Percentiles rank a stretch among this genome's conserved stretches.
Evolutionary conservation across 2,888 invertebrate genomes (phyloP).

Genomic region (Acanthosepion pharaonis): DNA sequence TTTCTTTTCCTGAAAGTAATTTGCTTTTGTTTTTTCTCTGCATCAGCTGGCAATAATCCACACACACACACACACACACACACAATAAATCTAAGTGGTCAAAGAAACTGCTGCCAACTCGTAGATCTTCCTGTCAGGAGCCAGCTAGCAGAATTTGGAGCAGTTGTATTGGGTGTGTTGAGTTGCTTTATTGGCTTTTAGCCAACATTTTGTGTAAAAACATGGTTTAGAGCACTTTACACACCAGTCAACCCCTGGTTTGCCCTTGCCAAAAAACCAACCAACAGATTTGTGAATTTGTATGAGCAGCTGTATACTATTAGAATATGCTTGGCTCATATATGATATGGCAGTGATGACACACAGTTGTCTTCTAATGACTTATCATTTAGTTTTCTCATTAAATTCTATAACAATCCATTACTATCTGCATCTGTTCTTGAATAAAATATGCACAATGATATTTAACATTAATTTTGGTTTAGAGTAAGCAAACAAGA

Average conservation of each 20-base stretch:
- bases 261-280: background rate
- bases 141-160: background rate
- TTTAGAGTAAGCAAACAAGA: no score
- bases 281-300: background rate
- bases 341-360: background rate
- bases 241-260: background rate
- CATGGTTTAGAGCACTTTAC: slow-evolving; percentile 2
- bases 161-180: background rate
- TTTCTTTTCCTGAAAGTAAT: background rate
- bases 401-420: background rate
- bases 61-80: background rate
- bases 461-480: no score
- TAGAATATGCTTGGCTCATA: background rate
- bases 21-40: background rate
- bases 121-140: slow-evolving; percentile 33
- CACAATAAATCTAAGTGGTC: background rate
- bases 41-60: background rate
- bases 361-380: background rate
- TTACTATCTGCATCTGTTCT: no score
- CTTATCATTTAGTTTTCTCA: background rate
- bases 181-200: background rate
- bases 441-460: no score
- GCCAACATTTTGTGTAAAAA: slow-evolving; percentile 33
- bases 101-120: background rate
- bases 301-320: background rate